A percentile compares a stretch with the other conserved stretches of the same genome.
phyloP scores from a whole-genome alignment of 2,888 invertebrate genomes.

The Micropterix aruncella region DNA sequence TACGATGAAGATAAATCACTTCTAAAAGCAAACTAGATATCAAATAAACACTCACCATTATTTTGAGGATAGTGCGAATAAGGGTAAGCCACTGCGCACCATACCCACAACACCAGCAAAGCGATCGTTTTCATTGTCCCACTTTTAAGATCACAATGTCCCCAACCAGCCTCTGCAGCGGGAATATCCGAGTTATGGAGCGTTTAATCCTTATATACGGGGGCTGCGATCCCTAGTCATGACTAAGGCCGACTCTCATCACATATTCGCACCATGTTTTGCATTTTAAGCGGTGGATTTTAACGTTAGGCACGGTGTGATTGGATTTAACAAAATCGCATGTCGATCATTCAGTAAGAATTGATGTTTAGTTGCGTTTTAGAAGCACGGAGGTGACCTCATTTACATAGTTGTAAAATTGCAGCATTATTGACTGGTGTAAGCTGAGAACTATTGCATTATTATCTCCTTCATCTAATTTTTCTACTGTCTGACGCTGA shows the following conservation, averaged over 20 bases:
- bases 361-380: no score
- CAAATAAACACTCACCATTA: neutral
- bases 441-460: no score
- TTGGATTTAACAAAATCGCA: conserved; percentile 12
- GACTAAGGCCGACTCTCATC: conserved; percentile 6
- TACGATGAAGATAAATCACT: no score
- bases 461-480: no score
- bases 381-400: no score
- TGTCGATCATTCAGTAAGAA: conserved; percentile 6
- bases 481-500: no score
- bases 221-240: conserved; percentile 2
- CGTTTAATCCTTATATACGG: conserved; percentile 11
- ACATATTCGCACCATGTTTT: conserved; percentile 10
- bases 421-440: no score
- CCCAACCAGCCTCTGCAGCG: conserved; percentile 12
- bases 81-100: conserved; percentile 1
- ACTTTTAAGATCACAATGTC: no score
- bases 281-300: conserved; percentile 11
- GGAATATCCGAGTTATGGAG: conserved; percentile 1
- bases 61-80: neutral
- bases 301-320: conserved; percentile 12
- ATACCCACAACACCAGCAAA: conserved; percentile 11
- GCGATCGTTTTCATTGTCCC: conserved; percentile 11
- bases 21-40: no score
- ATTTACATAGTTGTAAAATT: no score